phyloP scores from a whole-genome alignment of 1,140 invertebrate species.

The Danaus plexippus region DNA sequence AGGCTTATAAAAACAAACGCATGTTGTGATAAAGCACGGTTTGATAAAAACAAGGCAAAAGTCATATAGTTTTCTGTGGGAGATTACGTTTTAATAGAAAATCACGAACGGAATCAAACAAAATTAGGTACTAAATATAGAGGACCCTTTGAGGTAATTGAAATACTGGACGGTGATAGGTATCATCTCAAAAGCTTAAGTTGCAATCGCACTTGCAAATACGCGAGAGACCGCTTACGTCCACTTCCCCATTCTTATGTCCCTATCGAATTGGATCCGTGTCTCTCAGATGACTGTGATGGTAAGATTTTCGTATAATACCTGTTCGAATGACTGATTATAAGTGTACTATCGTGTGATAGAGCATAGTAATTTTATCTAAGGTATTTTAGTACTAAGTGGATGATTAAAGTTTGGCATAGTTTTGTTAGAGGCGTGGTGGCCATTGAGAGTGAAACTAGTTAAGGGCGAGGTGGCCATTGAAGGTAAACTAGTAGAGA shows the following conservation, averaged over 20 bases:
- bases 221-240: constrained; percentile 13
- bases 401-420: too few species aligned
- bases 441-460: too few species aligned
- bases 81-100: constrained; percentile 25
- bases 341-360: too few species aligned
- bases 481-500: too few species aligned
- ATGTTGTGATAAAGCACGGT: constrained; percentile 11
- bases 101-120: constrained; percentile 28
- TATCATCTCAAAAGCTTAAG: constrained; percentile 13
- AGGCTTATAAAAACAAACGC: constrained; percentile 11
- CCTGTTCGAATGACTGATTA: too few species aligned
- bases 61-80: constrained; percentile 11
- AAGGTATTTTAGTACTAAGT: too few species aligned
- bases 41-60: constrained; percentile 25
- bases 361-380: too few species aligned
- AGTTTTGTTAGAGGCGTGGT: too few species aligned
- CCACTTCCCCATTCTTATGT: constrained; percentile 14
- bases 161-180: constrained; percentile 20
- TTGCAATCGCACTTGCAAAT: constrained; percentile 14
- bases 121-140: constrained; percentile 30
- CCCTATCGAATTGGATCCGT: constrained; percentile 17
- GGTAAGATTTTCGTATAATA: constrained; percentile 1
- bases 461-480: too few species aligned
- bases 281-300: constrained; percentile 9
- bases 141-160: constrained; percentile 17